Percentiles rank a stretch among this genome's conserved stretches.
These are phyloP conservation scores for Hymenochirus boettgeri DNA, from an alignment of 2,113 vertebrate species.

Conservation along the genomic window DNA sequence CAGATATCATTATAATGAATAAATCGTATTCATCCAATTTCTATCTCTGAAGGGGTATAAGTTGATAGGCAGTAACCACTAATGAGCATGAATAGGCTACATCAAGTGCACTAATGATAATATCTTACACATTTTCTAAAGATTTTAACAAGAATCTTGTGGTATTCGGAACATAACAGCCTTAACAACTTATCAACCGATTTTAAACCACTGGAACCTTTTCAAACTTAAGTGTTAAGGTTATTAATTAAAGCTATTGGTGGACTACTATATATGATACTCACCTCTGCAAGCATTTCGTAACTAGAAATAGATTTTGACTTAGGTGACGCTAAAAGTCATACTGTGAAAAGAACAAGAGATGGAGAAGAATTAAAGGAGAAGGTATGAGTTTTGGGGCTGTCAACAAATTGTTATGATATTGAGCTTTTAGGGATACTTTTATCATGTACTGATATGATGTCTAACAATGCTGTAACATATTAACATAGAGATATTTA, in stretches of 20 bases:
- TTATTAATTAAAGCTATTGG: conserved; percentile 8
- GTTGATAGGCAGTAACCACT: not conserved
- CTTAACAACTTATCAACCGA: not conserved
- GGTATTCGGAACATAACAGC: not conserved
- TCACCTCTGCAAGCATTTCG: not conserved
- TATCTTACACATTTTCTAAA: not conserved
- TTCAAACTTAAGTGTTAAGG: conserved; percentile 2
- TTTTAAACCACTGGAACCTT: conserved; percentile 2
- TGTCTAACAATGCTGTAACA: too few relatives aligned
- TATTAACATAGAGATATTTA: too few relatives aligned
- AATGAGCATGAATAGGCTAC: conserved; percentile 3
- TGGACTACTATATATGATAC: not conserved
- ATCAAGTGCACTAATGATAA: not conserved
- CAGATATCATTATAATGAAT: conserved; percentile 18
- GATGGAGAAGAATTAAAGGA: too few relatives aligned
- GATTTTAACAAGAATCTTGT: not conserved
- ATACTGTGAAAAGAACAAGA: not conserved
- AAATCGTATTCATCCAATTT: conserved; percentile 1
- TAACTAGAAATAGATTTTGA: not conserved
- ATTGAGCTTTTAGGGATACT: too few relatives aligned
- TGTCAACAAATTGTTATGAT: too few relatives aligned
- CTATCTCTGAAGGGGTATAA: not conserved
- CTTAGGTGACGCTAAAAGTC: not conserved
- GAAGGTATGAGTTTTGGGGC: too few relatives aligned
- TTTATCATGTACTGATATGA: too few relatives aligned